These are phyloP conservation scores for Pteropus alecto DNA, from an alignment of 2,113 vertebrate genomes.

Conservation along the genomic window DNA sequence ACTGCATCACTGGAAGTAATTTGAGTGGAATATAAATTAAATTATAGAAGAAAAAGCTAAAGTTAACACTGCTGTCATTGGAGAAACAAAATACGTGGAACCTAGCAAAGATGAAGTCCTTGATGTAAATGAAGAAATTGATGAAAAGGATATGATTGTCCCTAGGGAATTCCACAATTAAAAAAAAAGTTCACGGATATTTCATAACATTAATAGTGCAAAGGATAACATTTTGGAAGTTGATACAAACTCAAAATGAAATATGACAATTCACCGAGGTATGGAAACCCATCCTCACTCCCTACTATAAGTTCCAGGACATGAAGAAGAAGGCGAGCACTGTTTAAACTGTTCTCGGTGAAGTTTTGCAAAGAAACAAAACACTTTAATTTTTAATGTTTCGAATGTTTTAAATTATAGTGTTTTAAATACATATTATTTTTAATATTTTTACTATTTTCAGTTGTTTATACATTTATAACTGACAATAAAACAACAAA, in stretches of 20 bases:
- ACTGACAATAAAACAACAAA: not conserved
- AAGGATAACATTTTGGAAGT: not conserved
- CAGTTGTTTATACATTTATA: not conserved
- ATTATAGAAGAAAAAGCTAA: not conserved
- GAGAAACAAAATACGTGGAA: not conserved
- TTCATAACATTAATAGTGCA: not conserved
- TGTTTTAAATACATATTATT: not conserved
- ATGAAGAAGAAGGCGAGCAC: not conserved
- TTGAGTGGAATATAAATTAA: not conserved
- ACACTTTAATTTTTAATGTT: not conserved
- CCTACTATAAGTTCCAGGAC: not conserved
- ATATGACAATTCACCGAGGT: not conserved
- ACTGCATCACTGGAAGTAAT: not conserved
- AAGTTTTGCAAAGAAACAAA: not conserved
- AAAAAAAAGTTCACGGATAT: not conserved
- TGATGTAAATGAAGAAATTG: not conserved
- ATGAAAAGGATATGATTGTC: not conserved
- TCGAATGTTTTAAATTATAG: not conserved
- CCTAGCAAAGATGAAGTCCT: not conserved
- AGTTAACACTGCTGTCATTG: not conserved
- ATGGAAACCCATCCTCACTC: not conserved
- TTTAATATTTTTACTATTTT: not conserved
- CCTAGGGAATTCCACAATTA: not conserved
- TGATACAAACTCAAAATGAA: not conserved
- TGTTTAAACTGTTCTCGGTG: not conserved